These are phyloP conservation scores for Poeciliopsis turneri DNA, from an alignment of 2,797 vertebrate species.

Conservation along the genomic window DNA sequence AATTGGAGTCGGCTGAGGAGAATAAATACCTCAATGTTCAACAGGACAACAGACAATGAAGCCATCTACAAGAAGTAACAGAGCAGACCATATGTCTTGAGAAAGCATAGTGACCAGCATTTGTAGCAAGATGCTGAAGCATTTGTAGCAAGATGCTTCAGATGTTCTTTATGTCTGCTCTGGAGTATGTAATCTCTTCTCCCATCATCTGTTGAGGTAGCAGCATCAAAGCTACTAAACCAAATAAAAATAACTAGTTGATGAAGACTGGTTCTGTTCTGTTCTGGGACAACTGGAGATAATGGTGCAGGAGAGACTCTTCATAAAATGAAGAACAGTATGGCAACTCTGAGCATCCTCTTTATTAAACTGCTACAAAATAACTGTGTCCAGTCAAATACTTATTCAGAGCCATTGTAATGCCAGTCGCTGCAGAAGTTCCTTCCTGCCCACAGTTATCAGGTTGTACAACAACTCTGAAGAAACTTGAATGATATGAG, in stretches of 20 bases:
- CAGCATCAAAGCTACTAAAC: neutral
- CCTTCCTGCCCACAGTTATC: no score
- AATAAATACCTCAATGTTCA: no score
- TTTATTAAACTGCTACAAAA: neutral
- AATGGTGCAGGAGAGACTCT: neutral
- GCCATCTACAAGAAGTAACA: no score
- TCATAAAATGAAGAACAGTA: neutral
- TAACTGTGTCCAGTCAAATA: neutral
- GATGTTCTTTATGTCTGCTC: neutral
- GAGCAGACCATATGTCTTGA: no score
- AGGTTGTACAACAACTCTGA: no score
- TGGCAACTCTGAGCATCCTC: neutral
- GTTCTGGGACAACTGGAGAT: neutral
- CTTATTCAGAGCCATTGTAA: no score
- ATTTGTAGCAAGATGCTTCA: neutral
- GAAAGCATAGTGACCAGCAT: no score
- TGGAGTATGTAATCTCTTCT: neutral
- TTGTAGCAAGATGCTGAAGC: neutral
- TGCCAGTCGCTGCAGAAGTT: no score
- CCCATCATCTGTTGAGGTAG: neutral
- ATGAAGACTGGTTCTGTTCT: neutral
- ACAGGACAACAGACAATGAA: no score
- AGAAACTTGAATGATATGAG: no score
- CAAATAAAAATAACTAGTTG: neutral
- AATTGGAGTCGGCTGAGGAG: no score